phyloP scores from a whole-genome alignment of 2,113 vertebrate species.

The Oostethus manadensis region DNA sequence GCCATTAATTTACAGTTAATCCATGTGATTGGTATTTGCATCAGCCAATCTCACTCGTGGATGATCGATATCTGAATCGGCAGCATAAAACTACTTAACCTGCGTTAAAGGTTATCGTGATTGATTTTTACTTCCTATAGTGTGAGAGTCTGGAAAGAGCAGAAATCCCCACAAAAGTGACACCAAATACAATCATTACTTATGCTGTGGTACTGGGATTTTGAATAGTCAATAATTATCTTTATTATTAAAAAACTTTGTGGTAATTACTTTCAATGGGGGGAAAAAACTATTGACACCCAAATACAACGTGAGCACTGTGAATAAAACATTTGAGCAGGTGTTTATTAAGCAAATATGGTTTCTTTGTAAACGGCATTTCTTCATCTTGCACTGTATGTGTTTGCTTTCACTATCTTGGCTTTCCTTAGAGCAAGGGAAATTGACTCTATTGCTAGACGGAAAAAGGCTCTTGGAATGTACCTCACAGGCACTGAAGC shows the following conservation, averaged over 20 bases:
- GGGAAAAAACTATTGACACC: neutral
- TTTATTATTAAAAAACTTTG: too few relatives aligned
- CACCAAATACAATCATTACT: neutral
- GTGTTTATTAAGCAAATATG: constrained; percentile 76
- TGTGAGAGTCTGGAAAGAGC: too few relatives aligned
- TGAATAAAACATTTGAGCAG: constrained; percentile 52
- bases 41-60: too few relatives aligned
- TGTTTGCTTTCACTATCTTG: constrained; percentile 49
- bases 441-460: constrained; percentile 28
- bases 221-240: too few relatives aligned
- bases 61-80: too few relatives aligned
- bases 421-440: constrained; percentile 32
- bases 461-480: constrained; percentile 55
- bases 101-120: too few relatives aligned
- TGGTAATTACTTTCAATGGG: too few relatives aligned
- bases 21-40: too few relatives aligned
- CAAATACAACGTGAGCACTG: constrained; percentile 14
- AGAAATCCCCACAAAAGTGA: neutral
- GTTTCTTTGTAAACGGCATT: constrained; percentile 75
- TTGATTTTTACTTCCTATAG: too few relatives aligned
- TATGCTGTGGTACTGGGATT: too few relatives aligned
- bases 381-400: constrained; percentile 66
- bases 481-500: constrained; percentile 52
- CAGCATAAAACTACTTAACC: too few relatives aligned
- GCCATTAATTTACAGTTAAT: too few relatives aligned